Conservation (phyloP, 1,140 invertebrate genomes). For the Phthorimaea operculella region DNA sequence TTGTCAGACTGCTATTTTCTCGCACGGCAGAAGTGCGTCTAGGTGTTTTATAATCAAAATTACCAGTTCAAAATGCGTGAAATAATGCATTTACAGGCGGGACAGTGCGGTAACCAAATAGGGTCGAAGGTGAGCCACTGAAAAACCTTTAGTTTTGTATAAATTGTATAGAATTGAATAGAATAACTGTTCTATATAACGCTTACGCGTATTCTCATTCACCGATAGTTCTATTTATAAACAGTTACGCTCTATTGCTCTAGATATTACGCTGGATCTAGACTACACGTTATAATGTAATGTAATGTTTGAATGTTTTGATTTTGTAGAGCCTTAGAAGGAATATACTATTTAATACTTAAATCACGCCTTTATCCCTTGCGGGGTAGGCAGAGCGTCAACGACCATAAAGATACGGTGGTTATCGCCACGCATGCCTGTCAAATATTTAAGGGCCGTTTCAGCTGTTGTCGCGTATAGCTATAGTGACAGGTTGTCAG, state of each 20-base stretch:
- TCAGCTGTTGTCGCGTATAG: too few relatives aligned
- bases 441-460: too few relatives aligned
- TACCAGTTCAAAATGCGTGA: constrained; percentile 81
- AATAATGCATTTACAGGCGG: constrained; percentile 93
- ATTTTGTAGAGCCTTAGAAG: too few relatives aligned
- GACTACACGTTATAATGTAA: background rate
- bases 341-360: too few relatives aligned
- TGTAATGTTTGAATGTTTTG: too few relatives aligned
- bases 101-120: constrained; percentile 96
- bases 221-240: constrained; percentile 23
- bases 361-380: too few relatives aligned
- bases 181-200: constrained; percentile 6
- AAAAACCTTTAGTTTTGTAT: background rate
- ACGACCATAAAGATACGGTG: too few relatives aligned
- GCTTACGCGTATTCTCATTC: constrained; percentile 10
- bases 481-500: too few relatives aligned
- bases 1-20: background rate
- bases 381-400: too few relatives aligned
- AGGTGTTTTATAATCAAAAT: constrained; percentile 11
- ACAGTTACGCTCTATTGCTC: background rate
- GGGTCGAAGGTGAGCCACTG: constrained; percentile 84
- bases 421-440: too few relatives aligned
- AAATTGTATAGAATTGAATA: background rate
- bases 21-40: constrained; percentile 5
- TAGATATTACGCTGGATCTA: background rate